These are phyloP conservation scores for Oncorhynchus kisutch DNA, from an alignment of 2,113 vertebrate genomes.

Conservation along the genomic window DNA sequence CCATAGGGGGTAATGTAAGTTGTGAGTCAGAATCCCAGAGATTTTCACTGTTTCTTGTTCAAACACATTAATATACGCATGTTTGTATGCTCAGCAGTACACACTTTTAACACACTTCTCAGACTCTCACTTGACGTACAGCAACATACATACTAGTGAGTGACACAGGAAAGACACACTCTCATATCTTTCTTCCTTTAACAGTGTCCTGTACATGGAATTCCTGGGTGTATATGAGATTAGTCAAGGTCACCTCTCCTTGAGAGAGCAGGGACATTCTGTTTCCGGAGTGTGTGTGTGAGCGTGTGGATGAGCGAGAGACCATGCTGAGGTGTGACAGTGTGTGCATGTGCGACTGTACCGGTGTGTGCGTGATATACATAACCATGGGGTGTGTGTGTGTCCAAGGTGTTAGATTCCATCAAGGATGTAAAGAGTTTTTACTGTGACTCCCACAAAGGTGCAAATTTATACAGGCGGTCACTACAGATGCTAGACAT, in stretches of 20 bases:
- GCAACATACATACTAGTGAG: too few species aligned
- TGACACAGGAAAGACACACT: too few species aligned
- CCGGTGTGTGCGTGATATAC: slow-evolving; percentile 10
- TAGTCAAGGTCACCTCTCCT: slow-evolving; percentile 25
- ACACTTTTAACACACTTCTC: too few species aligned
- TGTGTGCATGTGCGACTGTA: background rate
- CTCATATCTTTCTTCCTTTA: background rate
- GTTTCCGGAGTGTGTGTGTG: slow-evolving; percentile 6
- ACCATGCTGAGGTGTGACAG: background rate
- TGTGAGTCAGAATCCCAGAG: too few species aligned
- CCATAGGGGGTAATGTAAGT: too few species aligned
- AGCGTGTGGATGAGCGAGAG: too few species aligned
- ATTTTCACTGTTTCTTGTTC: too few species aligned
- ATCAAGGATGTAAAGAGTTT: too few species aligned
- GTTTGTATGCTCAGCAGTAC: too few species aligned
- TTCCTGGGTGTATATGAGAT: background rate
- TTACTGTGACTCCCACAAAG: too few species aligned
- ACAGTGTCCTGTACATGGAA: background rate
- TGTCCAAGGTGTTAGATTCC: background rate
- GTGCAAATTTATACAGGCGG: background rate
- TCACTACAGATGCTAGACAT: background rate
- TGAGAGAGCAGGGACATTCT: slow-evolving; percentile 14
- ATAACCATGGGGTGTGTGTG: slow-evolving; percentile 7
- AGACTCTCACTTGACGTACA: too few species aligned
- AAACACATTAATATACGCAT: too few species aligned